These are phyloP conservation scores for Eubasilissa splendida DNA, from an alignment of 2,888 invertebrate genomes.

Conservation along the genomic window DNA sequence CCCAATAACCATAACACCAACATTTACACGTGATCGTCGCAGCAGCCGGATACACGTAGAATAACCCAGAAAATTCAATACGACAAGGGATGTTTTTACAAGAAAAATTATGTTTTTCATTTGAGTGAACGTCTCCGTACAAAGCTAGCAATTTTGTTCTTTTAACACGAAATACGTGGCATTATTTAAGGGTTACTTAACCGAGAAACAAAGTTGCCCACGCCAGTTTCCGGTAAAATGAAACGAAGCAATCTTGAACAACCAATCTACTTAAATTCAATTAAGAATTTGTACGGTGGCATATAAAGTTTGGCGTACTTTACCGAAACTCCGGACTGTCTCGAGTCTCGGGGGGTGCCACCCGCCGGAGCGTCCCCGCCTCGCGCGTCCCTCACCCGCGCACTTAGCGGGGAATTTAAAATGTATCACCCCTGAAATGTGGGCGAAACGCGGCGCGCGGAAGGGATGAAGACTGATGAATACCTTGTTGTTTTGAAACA, in stretches of 20 bases:
- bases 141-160: no score
- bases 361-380: constrained; percentile 19
- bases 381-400: neutral
- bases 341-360: neutral
- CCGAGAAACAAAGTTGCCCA: neutral
- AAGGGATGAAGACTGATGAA: no score
- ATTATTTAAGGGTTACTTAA: neutral
- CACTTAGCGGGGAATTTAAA: constrained; percentile 31
- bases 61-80: no score
- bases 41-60: no score
- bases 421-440: constrained; percentile 7
- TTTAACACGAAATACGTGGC: neutral
- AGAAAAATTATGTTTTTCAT: no score
- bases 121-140: no score
- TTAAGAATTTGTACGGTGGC: constrained; percentile 30
- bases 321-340: constrained; percentile 12
- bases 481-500: no score
- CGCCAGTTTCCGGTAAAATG: constrained; percentile 15
- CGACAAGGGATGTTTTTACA: no score
- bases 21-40: no score
- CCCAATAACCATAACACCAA: no score
- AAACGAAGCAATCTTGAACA: constrained; percentile 33
- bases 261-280: constrained; percentile 36
- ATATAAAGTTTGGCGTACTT: constrained; percentile 34
- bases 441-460: no score